These are phyloP conservation scores for Pterocles gutturalis DNA, from an alignment of 2,113 vertebrate species.

Conservation along the genomic window DNA sequence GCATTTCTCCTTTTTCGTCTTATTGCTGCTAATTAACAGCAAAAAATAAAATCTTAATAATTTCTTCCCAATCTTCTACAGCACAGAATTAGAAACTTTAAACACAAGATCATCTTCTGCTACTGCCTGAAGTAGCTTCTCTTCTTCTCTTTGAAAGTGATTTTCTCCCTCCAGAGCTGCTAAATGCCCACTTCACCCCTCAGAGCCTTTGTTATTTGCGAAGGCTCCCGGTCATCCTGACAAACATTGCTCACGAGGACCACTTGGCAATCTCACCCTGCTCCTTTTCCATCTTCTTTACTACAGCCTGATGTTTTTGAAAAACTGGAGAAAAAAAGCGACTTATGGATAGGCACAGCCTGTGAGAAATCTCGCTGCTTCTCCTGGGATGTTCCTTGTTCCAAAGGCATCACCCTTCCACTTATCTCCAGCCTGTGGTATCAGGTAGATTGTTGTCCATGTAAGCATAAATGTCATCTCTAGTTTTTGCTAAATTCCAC, in stretches of 20 bases:
- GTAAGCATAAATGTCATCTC: neutral
- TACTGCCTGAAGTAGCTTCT: neutral
- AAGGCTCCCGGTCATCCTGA: neutral
- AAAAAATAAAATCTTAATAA: neutral
- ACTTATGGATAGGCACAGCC: neutral
- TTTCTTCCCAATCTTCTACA: neutral
- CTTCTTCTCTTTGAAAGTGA: neutral
- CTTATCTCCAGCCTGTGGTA: neutral
- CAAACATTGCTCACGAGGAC: neutral
- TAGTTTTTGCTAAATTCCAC: neutral
- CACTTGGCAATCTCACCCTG: neutral
- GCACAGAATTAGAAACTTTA: neutral
- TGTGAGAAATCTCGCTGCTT: neutral
- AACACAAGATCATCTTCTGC: neutral
- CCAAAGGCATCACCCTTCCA: neutral
- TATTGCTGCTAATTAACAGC: neutral
- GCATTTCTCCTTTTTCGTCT: neutral
- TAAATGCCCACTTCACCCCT: neutral
- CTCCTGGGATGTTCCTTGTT: neutral
- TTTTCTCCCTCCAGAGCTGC: neutral
- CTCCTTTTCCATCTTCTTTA: neutral
- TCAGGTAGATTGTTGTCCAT: neutral
- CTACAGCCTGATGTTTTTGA: neutral
- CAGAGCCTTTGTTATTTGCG: neutral
- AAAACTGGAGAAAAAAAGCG: neutral